A percentile compares a stretch with the other conserved stretches of the same genome.
phyloP scores from a whole-genome alignment of 2,888 invertebrate species.

The Strigamia transsilvanica region DNA sequence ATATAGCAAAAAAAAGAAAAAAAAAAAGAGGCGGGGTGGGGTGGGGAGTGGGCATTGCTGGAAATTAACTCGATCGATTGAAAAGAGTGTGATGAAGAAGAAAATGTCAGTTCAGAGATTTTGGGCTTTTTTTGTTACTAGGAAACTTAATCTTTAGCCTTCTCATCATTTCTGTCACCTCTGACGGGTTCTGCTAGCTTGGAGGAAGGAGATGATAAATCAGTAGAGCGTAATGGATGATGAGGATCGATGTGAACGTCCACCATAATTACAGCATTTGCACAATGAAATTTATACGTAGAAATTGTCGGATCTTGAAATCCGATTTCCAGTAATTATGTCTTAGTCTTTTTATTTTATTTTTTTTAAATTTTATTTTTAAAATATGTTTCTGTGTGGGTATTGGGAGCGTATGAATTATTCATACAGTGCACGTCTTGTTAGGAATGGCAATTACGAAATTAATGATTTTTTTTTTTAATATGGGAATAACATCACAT shows the following conservation, averaged over 20 bases:
- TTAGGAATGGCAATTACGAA: not conserved
- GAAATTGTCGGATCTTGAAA: not conserved
- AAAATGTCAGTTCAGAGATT: slow-evolving; percentile 45
- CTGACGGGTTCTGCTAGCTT: not conserved
- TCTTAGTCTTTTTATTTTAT: not conserved
- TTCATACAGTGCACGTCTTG: not conserved
- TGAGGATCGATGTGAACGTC: slow-evolving; percentile 38
- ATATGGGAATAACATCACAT: not conserved
- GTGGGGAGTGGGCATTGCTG: slow-evolving; percentile 8
- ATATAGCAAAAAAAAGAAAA: not conserved
- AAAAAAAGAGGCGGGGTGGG: not conserved
- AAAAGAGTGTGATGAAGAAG: not conserved
- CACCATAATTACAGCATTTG: slow-evolving; percentile 18
- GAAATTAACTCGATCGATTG: slow-evolving; percentile 44
- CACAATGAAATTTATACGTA: slow-evolving; percentile 6
- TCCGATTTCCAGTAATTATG: not conserved
- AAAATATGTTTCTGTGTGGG: not conserved
- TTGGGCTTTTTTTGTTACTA: not conserved
- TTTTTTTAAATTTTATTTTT: not conserved
- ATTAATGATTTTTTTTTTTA: slow-evolving; percentile 14
- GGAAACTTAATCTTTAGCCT: slow-evolving; percentile 44
- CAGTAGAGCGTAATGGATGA: slow-evolving; percentile 49
- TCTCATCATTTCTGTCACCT: slow-evolving; percentile 48
- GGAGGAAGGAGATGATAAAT: not conserved
- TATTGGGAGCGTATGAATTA: not conserved